Conservation (phyloP, 2,113 vertebrate genomes). For the Psophia crepitans region DNA sequence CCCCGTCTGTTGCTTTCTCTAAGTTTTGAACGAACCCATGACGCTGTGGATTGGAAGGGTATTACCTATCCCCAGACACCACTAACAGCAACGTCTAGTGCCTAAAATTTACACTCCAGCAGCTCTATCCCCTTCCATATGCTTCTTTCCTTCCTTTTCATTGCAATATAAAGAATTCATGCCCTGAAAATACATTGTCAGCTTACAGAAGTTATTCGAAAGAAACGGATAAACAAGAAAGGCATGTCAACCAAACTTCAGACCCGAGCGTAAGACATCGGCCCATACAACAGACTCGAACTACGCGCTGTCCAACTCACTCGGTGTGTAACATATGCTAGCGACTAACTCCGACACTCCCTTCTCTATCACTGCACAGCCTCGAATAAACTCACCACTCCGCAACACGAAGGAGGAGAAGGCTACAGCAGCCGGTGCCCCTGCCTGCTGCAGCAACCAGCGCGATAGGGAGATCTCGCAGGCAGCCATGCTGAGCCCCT, state of each 20-base stretch:
- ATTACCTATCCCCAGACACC: background rate
- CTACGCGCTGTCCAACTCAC: rapidly evolving
- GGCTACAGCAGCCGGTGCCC: background rate
- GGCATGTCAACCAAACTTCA: background rate
- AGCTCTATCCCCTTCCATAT: background rate
- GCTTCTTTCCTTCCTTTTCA: background rate
- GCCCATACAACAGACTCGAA: background rate
- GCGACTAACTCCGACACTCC: rapidly evolving
- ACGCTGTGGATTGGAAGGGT: background rate
- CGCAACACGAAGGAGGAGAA: background rate
- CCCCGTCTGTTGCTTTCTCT: background rate
- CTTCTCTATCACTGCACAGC: background rate
- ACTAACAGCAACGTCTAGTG: background rate
- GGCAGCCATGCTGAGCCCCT: background rate
- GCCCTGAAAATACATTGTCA: background rate
- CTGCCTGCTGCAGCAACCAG: background rate
- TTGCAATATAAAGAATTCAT: background rate
- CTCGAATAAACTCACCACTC: background rate
- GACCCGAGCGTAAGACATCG: background rate
- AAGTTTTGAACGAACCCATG: background rate
- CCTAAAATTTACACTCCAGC: background rate
- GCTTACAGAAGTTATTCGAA: background rate
- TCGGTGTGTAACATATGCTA: rapidly evolving
- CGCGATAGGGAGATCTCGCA: background rate
- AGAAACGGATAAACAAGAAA: background rate